Percentiles rank a stretch among this genome's conserved stretches.
Evolutionary conservation across 2,888 invertebrate genomes (phyloP).

Genomic region (Nyleta sp.): DNA sequence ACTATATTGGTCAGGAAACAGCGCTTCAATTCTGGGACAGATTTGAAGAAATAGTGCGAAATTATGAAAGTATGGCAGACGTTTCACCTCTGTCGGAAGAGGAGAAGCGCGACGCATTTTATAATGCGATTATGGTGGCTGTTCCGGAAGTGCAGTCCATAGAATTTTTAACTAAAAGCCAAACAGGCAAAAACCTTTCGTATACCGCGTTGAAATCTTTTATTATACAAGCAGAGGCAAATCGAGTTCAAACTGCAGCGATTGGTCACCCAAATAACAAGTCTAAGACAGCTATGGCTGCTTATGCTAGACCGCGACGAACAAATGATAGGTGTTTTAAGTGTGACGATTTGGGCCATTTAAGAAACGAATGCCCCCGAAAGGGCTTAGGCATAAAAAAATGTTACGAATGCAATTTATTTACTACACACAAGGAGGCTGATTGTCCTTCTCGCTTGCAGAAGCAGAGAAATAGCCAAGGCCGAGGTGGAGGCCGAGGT

Average conservation of each 20-base stretch:
- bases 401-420: background rate
- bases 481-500: no score
- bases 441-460: background rate
- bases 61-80: constrained; percentile 9
- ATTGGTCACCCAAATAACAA: background rate
- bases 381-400: background rate
- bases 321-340: background rate
- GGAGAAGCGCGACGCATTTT: constrained; percentile 57
- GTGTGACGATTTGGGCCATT: background rate
- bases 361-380: background rate
- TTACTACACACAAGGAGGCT: background rate
- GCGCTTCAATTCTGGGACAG: constrained; percentile 46
- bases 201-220: constrained; percentile 55
- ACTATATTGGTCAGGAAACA: background rate
- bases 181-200: constrained; percentile 53
- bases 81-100: constrained; percentile 48
- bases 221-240: constrained; percentile 55
- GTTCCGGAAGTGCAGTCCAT: constrained; percentile 11
- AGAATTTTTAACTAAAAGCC: constrained; percentile 30
- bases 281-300: background rate
- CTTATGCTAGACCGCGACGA: background rate
- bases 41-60: constrained; percentile 40
- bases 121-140: constrained; percentile 13
- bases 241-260: constrained; percentile 32
- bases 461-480: background rate